Evolutionary conservation across 1,140 invertebrate species (phyloP), one percentile per base, ranked within the genome.

Genomic region (Eriosoma lanigerum): DNA sequence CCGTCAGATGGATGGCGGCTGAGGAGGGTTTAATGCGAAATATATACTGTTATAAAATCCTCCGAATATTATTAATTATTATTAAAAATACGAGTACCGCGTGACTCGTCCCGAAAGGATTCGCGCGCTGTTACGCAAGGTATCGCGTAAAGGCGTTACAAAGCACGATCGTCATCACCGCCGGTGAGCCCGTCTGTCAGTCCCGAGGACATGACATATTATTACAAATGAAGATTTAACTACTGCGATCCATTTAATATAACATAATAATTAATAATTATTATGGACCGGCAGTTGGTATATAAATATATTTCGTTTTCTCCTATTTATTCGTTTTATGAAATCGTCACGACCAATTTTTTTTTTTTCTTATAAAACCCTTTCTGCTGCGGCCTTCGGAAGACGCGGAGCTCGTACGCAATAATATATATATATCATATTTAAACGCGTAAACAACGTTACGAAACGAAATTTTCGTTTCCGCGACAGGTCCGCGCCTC

Each of bases 211-310:
- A 56, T 54, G 81, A 60, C 46, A 21, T 54, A 29, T 50, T 54
- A 29, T 50, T 32, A 52, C 68, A 52, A 72, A 70, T 81, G 64
- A 70, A 81, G 68, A 81, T 70, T 81, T 81, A 70, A 72, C 78
- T 62, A 54, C 62, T 50, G 62, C 2, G 54, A 64, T 80, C 60
- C 46, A 66, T 17, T 66, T 70, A 24, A 24, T 32, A 46, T 46
- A 38, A 8, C 8, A 38, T 38, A 38, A 4, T 38, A 38, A 38
- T 38, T 38, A 38, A 38, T 38, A 38, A 4, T 38, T 4, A 38
- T 38, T 38, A 38, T 38, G 8, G 32, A 4, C 3, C 32, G 32
- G 1, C 29, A 19, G 32, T 38, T 32, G n/a, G n/a, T n/a, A 38
- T 29, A n/a, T 32, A 75, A 9, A 29, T n/a, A 38, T 56, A 38